These are phyloP conservation scores for Drosophila pachea DNA, from an alignment of 1,140 invertebrate genomes.

Conservation along the genomic window DNA sequence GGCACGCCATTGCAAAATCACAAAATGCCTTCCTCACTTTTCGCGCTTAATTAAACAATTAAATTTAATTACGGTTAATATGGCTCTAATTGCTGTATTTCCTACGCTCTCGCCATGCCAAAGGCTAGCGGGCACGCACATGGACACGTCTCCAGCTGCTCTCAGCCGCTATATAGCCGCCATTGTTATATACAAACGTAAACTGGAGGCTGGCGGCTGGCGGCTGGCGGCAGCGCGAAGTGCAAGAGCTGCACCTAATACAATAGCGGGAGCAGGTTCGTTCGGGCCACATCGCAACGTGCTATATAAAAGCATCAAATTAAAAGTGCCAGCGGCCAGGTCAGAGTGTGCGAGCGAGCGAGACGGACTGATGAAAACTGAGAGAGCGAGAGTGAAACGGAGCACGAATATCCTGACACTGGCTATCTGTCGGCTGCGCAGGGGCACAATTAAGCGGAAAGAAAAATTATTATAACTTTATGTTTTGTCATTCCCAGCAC, in stretches of 20 bases:
- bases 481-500: slow-evolving; percentile 74
- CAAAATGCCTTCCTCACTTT: slow-evolving; percentile 77
- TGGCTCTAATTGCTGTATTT: slow-evolving; percentile 79
- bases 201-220: background rate
- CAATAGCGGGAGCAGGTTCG: background rate
- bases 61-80: slow-evolving; percentile 79
- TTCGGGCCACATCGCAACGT: slow-evolving; percentile 14
- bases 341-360: slow-evolving; percentile 37
- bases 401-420: slow-evolving; percentile 43
- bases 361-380: background rate
- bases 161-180: slow-evolving; percentile 19
- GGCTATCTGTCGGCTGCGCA: slow-evolving; percentile 66
- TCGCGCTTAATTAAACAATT: slow-evolving; percentile 79
- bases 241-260: background rate
- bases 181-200: slow-evolving; percentile 12
- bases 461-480: slow-evolving; percentile 78
- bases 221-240: background rate
- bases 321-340: slow-evolving; percentile 67
- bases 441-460: slow-evolving; percentile 77
- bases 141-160: slow-evolving; percentile 26
- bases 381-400: slow-evolving; percentile 11
- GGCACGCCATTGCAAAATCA: slow-evolving; percentile 61
- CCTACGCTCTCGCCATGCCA: slow-evolving; percentile 60
- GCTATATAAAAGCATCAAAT: slow-evolving; percentile 75
- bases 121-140: slow-evolving; percentile 56